Percentiles rank a stretch among this genome's conserved stretches.
These are phyloP conservation scores for Neopelma chrysocephalum DNA, from an alignment of 2,797 vertebrate genomes.

Conservation along the genomic window DNA sequence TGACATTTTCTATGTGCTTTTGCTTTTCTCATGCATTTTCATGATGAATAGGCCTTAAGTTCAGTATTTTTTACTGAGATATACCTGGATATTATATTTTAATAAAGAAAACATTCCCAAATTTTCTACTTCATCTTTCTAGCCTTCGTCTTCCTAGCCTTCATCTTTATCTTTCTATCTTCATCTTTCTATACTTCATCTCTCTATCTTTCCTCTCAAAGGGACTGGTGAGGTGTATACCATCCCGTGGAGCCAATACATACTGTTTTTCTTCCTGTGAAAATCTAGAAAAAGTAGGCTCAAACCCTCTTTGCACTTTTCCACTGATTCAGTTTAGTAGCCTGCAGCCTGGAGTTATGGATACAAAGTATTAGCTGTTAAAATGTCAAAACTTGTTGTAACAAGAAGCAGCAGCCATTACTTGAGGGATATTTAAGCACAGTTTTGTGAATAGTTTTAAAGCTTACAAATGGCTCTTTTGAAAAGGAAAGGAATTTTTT, in stretches of 20 bases:
- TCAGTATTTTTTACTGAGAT: neutral
- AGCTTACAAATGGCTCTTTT: neutral
- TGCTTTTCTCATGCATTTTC: neutral
- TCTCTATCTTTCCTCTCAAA: neutral
- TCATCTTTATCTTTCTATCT: neutral
- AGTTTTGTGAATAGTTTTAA: neutral
- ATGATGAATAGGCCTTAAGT: neutral
- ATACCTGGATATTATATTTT: neutral
- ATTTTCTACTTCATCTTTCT: neutral
- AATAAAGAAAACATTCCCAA: neutral
- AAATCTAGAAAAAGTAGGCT: neutral
- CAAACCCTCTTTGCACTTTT: neutral
- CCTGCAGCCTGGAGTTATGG: neutral
- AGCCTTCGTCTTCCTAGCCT: neutral
- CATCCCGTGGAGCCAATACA: neutral
- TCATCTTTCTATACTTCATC: neutral
- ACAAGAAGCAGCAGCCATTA: neutral
- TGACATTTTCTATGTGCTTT: neutral
- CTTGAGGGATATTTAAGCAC: neutral
- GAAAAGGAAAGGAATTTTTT: neutral
- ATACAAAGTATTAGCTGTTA: constrained; percentile 10
- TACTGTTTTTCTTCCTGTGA: neutral
- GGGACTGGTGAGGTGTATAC: neutral
- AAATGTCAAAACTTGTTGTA: constrained; percentile 14
- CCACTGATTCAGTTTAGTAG: neutral